Percentiles rank a stretch among this genome's conserved stretches.
Evolutionary conservation across 2,888 invertebrate genomes (phyloP).

Genomic region (Rhynchonema sp.): DNA sequence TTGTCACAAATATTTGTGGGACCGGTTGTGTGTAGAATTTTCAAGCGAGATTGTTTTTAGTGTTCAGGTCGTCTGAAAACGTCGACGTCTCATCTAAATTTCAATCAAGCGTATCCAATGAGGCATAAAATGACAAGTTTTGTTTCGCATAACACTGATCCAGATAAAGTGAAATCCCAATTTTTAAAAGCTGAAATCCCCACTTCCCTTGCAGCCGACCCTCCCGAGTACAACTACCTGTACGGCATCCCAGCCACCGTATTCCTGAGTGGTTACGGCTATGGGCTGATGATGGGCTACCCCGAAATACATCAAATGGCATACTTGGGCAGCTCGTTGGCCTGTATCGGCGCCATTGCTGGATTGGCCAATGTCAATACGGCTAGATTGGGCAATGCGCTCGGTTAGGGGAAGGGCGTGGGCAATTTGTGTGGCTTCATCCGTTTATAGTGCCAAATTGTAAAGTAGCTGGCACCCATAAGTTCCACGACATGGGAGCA

Average conservation of each 20-base stretch:
- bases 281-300: conserved; percentile 46
- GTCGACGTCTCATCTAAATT: too few species aligned
- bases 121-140: too few species aligned
- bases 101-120: too few species aligned
- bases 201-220: conserved; percentile 41
- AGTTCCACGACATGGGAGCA: too few species aligned
- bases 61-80: too few species aligned
- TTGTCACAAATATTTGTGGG: too few species aligned
- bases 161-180: too few species aligned
- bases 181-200: too few species aligned
- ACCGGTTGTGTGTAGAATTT: too few species aligned
- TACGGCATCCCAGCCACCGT: conserved; percentile 48
- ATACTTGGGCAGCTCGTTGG: conserved; percentile 56
- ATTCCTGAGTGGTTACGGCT: conserved; percentile 32
- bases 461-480: background rate
- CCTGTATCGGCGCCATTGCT: conserved; percentile 69
- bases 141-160: too few species aligned
- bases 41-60: too few species aligned
- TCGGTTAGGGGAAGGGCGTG: conserved; percentile 43
- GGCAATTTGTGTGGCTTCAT: background rate
- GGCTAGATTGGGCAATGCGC: conserved; percentile 58
- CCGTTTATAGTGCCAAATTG: background rate
- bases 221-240: conserved; percentile 61
- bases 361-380: conserved; percentile 64
- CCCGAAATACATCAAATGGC: conserved; percentile 68